Base-by-base conservation (phyloP, 2,797 vertebrate genomes). In the Urophycis tenuis region DNA sequence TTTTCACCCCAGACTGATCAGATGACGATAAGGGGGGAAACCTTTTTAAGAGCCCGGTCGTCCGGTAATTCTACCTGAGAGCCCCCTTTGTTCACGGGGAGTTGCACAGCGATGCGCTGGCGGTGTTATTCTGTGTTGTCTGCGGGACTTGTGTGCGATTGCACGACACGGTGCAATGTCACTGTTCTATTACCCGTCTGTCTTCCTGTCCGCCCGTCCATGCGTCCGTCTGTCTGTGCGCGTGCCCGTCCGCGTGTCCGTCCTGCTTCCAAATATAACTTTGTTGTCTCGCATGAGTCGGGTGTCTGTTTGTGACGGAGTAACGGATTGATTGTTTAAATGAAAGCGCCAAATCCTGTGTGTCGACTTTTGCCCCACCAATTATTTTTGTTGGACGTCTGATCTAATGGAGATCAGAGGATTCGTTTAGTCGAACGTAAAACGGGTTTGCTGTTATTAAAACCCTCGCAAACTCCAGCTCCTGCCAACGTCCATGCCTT, bases 1-100 rank as follows among this genome's bases (percentile, higher is more conserved):
- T 32, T 79, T 82, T 80, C 82, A 22, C 17, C 60, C 60, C 60
- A 19, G 53, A 25, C 53, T 14, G 60, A 67, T 67, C 60, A 67
- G 60, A 11, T 14, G 60, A 67, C 10, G 60, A 67, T 30, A 67
- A 29, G 60, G 60, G 60, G 60, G 53, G 19, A 5, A 12, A 29
- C 9, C 53, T 19, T 19, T 53, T 45, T 60, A 60, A 49, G 41
- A 49, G n/a, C 45, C 45, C 45, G 22, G 22, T 10, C 36, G 36
- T 39, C 49, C 49, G 49, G 49, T 25, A 8, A 67, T 67, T 67
- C 60, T 29, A 29, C 60, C 60, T 67, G 8, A 67, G 2, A 29
- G 53, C n/a, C 60, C 60, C 15, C 60, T 67, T 67, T 67, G 60
- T 67, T 67, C n/a, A 67, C n/a, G 12, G 2, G 7, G 60, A 67